Base-by-base conservation (phyloP, 1,140 invertebrate species). In the Telenomus remus region DNA sequence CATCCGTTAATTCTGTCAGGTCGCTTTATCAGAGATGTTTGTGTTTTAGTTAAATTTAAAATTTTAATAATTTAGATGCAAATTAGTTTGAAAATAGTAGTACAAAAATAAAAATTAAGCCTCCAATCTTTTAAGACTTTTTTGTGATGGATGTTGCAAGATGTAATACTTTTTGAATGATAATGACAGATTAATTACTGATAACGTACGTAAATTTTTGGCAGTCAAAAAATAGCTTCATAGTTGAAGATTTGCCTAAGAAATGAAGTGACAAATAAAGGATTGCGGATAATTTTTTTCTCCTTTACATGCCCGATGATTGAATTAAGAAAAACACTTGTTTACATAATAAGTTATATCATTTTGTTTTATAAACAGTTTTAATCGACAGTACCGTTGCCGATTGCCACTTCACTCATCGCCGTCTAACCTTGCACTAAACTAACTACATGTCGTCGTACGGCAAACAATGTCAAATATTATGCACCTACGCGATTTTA, bases 371-470 rank as follows among this genome's bases (percentile, higher is more conserved):
- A 55, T 56, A 66, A 70, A 61, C 55, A 66, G 61, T 53, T 78
- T 70, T 61, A 72, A 72, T 59, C 76, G 51, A 72, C 68, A 59
- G 72, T 79, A 80, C 76, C 78, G 79, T 54, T 76, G 74, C 76
- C 69, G 79, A 80, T 80, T 68, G 68, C 49, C 81, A 81, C 83
- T 82, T 83, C 79, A 82, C 85, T 85, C 84, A 84, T 85, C 82
- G 82, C 84, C 80, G 81, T 61, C 85, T 84, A 86, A 86, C 84
- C 85, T 86, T 86, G 84, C 81, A 86, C 85, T 87, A 86, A 87
- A 82, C 83, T 78, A 78, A 66, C 70, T 66, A 74, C 79, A 79
- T 80, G 81, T 79, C 79, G 79, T 80, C 78, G 76, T 79, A 76
- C 80, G 71, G 75, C 78, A 70, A 74, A 73, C 77, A 82, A 81